Conservation (phyloP, 1,140 invertebrate genomes). For the Penaeus japonicus region DNA sequence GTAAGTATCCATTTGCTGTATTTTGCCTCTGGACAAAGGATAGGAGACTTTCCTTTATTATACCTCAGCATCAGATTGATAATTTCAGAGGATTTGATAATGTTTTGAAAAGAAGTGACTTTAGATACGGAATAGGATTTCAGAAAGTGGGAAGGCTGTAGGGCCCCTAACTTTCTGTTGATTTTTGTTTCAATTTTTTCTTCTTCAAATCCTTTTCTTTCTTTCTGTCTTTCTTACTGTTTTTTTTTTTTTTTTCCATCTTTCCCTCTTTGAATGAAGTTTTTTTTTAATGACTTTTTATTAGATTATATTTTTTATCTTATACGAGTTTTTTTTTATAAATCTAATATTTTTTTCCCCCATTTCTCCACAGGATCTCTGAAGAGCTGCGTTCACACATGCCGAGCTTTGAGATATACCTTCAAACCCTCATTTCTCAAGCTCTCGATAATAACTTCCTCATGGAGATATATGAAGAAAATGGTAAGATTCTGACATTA, state of each 20-base stretch:
- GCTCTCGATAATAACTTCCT: slow-evolving; percentile 88
- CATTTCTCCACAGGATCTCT: slow-evolving; percentile 70
- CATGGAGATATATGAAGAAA: slow-evolving; percentile 86
- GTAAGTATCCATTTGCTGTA: neutral
- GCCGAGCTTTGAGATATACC: slow-evolving; percentile 82
- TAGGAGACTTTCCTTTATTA: too few relatives aligned
- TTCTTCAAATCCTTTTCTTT: neutral
- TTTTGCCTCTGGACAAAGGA: too few relatives aligned
- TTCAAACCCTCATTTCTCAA: slow-evolving; percentile 89
- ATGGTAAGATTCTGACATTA: slow-evolving; percentile 70
- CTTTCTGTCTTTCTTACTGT: too few relatives aligned
- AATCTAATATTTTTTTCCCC: neutral
- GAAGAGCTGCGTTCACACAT: slow-evolving; percentile 78
- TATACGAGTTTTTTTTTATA: neutral
- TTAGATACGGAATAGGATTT: too few relatives aligned
- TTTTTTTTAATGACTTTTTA: too few relatives aligned
- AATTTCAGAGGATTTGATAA: too few relatives aligned
- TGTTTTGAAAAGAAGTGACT: too few relatives aligned
- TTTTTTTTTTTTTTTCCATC: too few relatives aligned
- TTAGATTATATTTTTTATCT: too few relatives aligned
- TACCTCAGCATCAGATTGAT: too few relatives aligned
- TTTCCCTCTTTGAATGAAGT: neutral
- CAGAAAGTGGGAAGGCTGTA: too few relatives aligned
- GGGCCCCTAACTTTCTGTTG: neutral
- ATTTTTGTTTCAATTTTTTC: too few relatives aligned